Conservation (phyloP, 2,797 vertebrate species). For the Enteromius argenteus region DNA sequence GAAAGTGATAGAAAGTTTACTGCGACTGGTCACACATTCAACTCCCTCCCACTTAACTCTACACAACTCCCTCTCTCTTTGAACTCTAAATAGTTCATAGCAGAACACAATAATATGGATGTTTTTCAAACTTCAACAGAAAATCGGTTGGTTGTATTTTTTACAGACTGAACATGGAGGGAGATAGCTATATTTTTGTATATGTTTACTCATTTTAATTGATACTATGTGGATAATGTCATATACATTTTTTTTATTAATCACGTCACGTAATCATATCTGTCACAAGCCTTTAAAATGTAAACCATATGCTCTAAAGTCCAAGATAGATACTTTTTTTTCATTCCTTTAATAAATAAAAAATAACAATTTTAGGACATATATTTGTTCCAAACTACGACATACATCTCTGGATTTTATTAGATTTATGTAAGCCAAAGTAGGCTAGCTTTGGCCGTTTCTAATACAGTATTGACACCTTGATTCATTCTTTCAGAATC, state of each 20-base stretch:
- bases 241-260: background rate
- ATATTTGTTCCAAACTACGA: background rate
- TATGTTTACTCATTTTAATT: background rate
- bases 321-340: background rate
- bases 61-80: background rate
- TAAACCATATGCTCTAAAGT: background rate
- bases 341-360: background rate
- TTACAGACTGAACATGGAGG: too few relatives aligned
- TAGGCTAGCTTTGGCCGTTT: background rate
- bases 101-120: background rate
- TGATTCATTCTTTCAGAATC: background rate
- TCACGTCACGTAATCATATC: background rate
- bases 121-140: background rate
- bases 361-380: background rate
- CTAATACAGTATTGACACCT: background rate
- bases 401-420: background rate
- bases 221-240: background rate
- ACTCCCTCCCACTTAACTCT: conserved; percentile 60
- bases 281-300: background rate
- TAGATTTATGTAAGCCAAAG: background rate
- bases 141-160: too few relatives aligned
- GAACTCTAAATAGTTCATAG: background rate
- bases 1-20: conserved; percentile 69
- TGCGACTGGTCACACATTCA: conserved; percentile 13
- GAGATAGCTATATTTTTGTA: too few relatives aligned